Evolutionary conservation across 2,888 invertebrate genomes (phyloP).

Genomic region (Mythimna pallens): DNA sequence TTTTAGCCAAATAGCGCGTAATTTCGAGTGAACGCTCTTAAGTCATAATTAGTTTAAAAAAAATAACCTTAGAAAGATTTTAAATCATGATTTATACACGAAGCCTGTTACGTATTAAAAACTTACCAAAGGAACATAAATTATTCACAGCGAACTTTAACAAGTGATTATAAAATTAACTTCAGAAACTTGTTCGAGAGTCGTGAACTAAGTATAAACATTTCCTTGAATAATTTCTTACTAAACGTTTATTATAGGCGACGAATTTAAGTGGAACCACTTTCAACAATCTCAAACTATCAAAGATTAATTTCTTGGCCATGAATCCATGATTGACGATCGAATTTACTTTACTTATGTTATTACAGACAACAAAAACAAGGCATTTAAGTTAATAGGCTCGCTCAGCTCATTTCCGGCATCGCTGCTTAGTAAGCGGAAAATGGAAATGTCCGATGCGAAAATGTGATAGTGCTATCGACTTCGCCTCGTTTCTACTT

Average conservation of each 20-base stretch:
- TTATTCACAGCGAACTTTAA: slow-evolving; percentile 3
- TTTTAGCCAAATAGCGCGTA: too few relatives aligned
- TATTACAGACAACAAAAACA: slow-evolving; percentile 33
- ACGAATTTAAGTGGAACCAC: slow-evolving; percentile 21
- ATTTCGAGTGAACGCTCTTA: too few relatives aligned
- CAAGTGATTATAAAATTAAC: slow-evolving; percentile 26
- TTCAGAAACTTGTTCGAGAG: slow-evolving; percentile 23
- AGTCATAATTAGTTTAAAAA: too few relatives aligned
- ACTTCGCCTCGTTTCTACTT: slow-evolving; percentile 46
- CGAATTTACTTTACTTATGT: slow-evolving; percentile 21
- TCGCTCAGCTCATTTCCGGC: slow-evolving; percentile 53
- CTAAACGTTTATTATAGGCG: background rate
- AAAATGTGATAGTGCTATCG: slow-evolving; percentile 65
- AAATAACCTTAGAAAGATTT: too few relatives aligned
- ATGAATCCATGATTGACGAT: slow-evolving; percentile 44
- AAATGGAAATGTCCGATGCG: slow-evolving; percentile 64
- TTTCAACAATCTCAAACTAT: slow-evolving; percentile 39
- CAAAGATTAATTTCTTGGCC: slow-evolving; percentile 26
- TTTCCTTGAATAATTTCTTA: slow-evolving; percentile 26
- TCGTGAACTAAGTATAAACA: slow-evolving; percentile 14
- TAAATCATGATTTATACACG: background rate
- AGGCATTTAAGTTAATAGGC: slow-evolving; percentile 38
- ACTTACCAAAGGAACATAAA: background rate
- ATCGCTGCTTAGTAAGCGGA: slow-evolving; percentile 64
- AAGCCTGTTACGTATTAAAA: background rate